These are phyloP conservation scores for Diaperis boleti DNA, from an alignment of 2,888 invertebrate species.

Conservation along the genomic window DNA sequence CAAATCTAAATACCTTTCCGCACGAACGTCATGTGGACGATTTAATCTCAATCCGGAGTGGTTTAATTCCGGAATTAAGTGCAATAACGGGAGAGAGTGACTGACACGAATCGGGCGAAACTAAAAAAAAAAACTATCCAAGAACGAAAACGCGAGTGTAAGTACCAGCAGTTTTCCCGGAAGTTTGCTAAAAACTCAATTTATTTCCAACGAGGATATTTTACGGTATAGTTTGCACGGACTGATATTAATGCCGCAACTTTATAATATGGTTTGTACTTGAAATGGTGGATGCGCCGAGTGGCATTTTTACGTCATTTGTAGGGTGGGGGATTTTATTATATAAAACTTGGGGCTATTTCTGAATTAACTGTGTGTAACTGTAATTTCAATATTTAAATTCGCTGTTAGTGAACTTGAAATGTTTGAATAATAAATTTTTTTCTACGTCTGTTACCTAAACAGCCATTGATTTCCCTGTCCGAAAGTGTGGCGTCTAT, in stretches of 20 bases:
- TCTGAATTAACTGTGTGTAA: too few relatives aligned
- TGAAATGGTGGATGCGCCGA: background rate
- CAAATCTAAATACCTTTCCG: slow-evolving; percentile 35
- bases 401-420: too few relatives aligned
- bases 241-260: background rate
- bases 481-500: too few relatives aligned
- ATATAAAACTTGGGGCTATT: too few relatives aligned
- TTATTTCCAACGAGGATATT: background rate
- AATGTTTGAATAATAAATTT: too few relatives aligned
- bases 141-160: background rate
- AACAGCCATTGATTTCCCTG: too few relatives aligned
- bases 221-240: background rate
- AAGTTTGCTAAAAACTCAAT: background rate
- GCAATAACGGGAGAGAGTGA: slow-evolving; percentile 22
- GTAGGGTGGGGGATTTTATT: too few relatives aligned
- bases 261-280: background rate
- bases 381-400: too few relatives aligned
- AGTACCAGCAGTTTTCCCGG: background rate
- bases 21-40: slow-evolving; percentile 35
- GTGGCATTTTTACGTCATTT: too few relatives aligned
- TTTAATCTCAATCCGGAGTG: slow-evolving; percentile 29
- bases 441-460: too few relatives aligned
- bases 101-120: background rate
- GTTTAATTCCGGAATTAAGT: slow-evolving; percentile 31
- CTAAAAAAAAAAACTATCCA: background rate